These are phyloP conservation scores for Epinephelus awoara DNA, from an alignment of 2,797 vertebrate genomes.

Conservation along the genomic window DNA sequence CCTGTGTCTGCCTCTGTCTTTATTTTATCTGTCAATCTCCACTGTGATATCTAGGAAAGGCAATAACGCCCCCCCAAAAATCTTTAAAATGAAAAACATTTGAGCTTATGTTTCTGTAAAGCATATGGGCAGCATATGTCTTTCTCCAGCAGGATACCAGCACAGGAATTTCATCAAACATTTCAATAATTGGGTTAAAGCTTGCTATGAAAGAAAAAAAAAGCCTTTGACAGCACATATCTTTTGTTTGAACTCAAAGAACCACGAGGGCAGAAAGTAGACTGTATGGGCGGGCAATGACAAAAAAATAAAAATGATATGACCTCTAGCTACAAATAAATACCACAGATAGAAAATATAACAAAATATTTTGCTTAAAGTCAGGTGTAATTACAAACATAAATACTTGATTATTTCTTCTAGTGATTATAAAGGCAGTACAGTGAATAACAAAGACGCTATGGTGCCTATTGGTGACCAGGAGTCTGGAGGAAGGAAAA, in stretches of 20 bases:
- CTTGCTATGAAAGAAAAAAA: constrained; percentile 67
- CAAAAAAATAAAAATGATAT: constrained; percentile 67
- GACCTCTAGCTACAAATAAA: constrained; percentile 88
- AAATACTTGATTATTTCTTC: constrained; percentile 87
- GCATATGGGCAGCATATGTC: constrained; percentile 74
- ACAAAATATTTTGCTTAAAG: constrained; percentile 84
- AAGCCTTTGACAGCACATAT: constrained; percentile 62
- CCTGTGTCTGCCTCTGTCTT: constrained; percentile 12
- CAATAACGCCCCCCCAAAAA: constrained; percentile 14
- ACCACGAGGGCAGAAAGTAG: constrained; percentile 34
- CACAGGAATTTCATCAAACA: constrained; percentile 74
- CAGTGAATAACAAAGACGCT: constrained; percentile 79
- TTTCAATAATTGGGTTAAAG: constrained; percentile 77
- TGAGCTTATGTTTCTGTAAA: constrained; percentile 80
- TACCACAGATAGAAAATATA: constrained; percentile 88
- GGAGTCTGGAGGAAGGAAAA: constrained; percentile 64
- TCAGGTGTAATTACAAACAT: constrained; percentile 89
- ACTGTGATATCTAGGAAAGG: constrained; percentile 37
- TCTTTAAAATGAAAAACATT: constrained; percentile 58
- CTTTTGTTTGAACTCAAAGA: constrained; percentile 61
- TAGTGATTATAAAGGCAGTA: constrained; percentile 84
- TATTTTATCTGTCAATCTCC: constrained; percentile 45
- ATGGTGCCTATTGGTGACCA: constrained; percentile 74
- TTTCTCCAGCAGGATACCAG: constrained; percentile 74
- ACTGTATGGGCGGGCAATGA: constrained; percentile 45